Conservation (phyloP, 1,140 invertebrate genomes). For the Sarcophaga bullata region DNA sequence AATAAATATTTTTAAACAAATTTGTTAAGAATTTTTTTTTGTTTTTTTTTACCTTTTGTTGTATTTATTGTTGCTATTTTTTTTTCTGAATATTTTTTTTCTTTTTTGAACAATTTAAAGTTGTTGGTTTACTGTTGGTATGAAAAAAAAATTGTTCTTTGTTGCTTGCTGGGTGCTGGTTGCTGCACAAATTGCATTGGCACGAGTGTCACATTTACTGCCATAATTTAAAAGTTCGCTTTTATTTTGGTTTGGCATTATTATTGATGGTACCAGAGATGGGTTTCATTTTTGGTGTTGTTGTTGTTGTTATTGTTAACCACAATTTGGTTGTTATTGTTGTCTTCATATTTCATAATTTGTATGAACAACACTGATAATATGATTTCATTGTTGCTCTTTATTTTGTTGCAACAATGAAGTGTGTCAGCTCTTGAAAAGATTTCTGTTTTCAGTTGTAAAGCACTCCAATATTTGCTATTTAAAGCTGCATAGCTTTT, state of each 20-base stretch:
- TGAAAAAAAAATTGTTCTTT: not conserved
- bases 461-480: too few relatives aligned
- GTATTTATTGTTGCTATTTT: not conserved
- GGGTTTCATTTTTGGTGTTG: not conserved
- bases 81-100: too few relatives aligned
- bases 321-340: too few relatives aligned
- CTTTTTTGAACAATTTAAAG: not conserved
- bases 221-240: not conserved
- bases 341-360: too few relatives aligned
- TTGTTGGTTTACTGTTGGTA: not conserved
- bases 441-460: too few relatives aligned
- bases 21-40: constrained; percentile 16
- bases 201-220: constrained; percentile 33
- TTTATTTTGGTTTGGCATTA: constrained; percentile 9
- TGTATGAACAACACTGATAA: too few relatives aligned
- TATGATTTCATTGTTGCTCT: too few relatives aligned
- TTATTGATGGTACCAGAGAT: not conserved
- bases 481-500: too few relatives aligned
- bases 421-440: too few relatives aligned
- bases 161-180: not conserved
- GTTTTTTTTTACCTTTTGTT: not conserved
- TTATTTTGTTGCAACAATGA: too few relatives aligned
- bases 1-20: constrained; percentile 20
- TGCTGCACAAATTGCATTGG: constrained; percentile 29
- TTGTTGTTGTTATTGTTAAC: not conserved